Base-by-base conservation (phyloP, 1,140 invertebrate species). In the Colletes latitarsis region DNA sequence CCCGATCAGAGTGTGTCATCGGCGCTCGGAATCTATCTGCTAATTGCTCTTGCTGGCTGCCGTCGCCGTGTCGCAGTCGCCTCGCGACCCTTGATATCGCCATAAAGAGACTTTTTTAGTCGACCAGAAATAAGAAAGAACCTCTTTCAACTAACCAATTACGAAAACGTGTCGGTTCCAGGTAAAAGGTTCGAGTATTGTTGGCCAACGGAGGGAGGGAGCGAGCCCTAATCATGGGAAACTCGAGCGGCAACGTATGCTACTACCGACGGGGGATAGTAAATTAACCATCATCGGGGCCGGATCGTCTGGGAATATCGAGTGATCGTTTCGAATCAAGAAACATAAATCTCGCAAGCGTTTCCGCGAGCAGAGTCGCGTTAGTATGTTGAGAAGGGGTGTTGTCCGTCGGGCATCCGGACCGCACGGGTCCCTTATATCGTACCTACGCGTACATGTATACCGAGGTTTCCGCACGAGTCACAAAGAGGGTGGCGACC, bases 321-420 rank as follows among this genome's bases (percentile, higher is more conserved):
- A 70, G 77, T 78, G 84, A 90, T 91, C 89, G 30, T 90, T 89
- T 88, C 88, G 89, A 87, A 83, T 86, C 88, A 88, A 90, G 86
- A 89, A 90, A 88, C 88, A 90, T 91, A 91, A 91, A 91, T 91
- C 90, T 30, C 30, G 30, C 1, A 91, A 91, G 84, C 87, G 87
- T 73, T 83, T 87, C 63, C 72, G 73, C 62, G 68, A 52, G 12
- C 70, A 49, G 19, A 72, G 46, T 57, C 46, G n/a, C 8, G 49
- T 84, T 69, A n/a, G 63, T 69, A 66, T 66, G 6, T 46, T 6
- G 43, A 46, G 6, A 9, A 46, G 43, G 43, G 43, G 43, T 46
- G 43, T 46, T 46, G 43, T 46, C 43, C 43, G 8, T 49, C 12
- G 69, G 41, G 30, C 30, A 30, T 30, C 66, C 15, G 82, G 77